phyloP scores from a whole-genome alignment of 2,888 invertebrate genomes.

The Pycnomerus fuliginosus region DNA sequence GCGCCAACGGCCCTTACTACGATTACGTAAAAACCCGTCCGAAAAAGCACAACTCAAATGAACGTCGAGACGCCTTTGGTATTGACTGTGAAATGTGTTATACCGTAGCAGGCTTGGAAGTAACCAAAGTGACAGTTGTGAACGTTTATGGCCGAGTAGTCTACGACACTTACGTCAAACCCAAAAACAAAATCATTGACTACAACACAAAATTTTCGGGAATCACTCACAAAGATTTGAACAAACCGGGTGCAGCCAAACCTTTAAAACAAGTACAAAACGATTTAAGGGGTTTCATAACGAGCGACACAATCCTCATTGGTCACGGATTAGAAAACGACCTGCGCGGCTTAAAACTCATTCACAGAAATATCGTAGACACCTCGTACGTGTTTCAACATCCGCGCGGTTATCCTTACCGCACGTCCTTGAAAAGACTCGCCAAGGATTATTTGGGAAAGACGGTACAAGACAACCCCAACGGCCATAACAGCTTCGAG shows the following conservation, averaged over 20 bases:
- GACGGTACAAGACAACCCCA: slow-evolving; percentile 75
- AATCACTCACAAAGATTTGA: slow-evolving; percentile 68
- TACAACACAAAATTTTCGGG: slow-evolving; percentile 96
- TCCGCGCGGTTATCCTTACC: slow-evolving; percentile 76
- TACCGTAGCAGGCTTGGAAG: slow-evolving; percentile 81
- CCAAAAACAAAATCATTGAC: slow-evolving; percentile 81
- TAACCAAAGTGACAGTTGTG: slow-evolving; percentile 85
- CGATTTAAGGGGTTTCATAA: slow-evolving; percentile 78
- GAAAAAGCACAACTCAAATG: no score
- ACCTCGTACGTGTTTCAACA: slow-evolving; percentile 90
- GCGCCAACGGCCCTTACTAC: slow-evolving; percentile 70
- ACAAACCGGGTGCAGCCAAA: slow-evolving; percentile 58
- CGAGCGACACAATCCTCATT: slow-evolving; percentile 83
- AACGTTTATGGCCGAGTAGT: slow-evolving; percentile 71
- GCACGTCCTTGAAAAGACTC: slow-evolving; percentile 79
- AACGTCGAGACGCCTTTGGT: slow-evolving; percentile 77
- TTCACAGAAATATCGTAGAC: slow-evolving; percentile 85
- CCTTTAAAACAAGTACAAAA: slow-evolving; percentile 79
- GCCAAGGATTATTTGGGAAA: slow-evolving; percentile 71
- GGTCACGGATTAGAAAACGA: slow-evolving; percentile 97
- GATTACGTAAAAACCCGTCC: slow-evolving; percentile 54
- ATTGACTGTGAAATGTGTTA: slow-evolving; percentile 98
- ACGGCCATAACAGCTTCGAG: slow-evolving; percentile 89
- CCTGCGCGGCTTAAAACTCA: slow-evolving; percentile 78
- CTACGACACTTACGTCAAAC: slow-evolving; percentile 82